Evolutionary conservation across 37 sponge, comb jelly and placozoan species (phyloP).

Genomic region (Axinella damicornis): DNA sequence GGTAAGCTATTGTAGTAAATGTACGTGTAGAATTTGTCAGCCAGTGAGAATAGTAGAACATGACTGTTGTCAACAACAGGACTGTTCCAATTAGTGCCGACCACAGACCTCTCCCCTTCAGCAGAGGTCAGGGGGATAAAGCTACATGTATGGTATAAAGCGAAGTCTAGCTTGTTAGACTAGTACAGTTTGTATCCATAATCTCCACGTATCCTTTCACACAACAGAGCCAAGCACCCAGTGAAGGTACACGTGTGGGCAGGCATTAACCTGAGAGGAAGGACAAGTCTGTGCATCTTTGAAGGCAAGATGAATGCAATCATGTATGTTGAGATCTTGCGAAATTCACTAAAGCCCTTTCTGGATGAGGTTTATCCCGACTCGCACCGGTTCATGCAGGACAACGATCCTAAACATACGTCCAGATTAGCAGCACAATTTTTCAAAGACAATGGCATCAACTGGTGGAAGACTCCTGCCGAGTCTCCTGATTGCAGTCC

Average conservation of each 20-base stretch:
- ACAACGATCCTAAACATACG: slow-evolving; percentile 41
- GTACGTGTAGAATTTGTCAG: no score
- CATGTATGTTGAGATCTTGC: slow-evolving; percentile 25
- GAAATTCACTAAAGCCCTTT: slow-evolving; percentile 22
- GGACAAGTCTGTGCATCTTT: slow-evolving; percentile 30
- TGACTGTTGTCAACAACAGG: no score
- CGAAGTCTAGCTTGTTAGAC: no score
- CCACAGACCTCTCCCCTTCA: no score
- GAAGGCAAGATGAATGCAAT: slow-evolving; percentile 36
- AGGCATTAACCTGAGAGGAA: slow-evolving; percentile 23
- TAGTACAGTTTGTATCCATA: background rate
- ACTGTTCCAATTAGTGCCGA: no score
- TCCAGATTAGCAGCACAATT: slow-evolving; percentile 16
- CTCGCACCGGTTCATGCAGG: slow-evolving; percentile 28
- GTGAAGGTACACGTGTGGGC: slow-evolving; percentile 52
- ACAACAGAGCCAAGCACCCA: slow-evolving; percentile 46
- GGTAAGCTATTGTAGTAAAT: slow-evolving; percentile 2
- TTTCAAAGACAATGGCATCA: background rate
- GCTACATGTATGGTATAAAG: no score
- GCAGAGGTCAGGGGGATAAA: no score
- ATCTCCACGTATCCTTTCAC: no score
- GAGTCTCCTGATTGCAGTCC: slow-evolving; percentile 42
- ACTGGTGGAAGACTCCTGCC: slow-evolving; percentile 46
- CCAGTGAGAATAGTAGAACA: no score
- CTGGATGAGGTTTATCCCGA: slow-evolving; percentile 16